Conservation (phyloP, 2,888 invertebrate species). For the Epinotia bilunana region DNA sequence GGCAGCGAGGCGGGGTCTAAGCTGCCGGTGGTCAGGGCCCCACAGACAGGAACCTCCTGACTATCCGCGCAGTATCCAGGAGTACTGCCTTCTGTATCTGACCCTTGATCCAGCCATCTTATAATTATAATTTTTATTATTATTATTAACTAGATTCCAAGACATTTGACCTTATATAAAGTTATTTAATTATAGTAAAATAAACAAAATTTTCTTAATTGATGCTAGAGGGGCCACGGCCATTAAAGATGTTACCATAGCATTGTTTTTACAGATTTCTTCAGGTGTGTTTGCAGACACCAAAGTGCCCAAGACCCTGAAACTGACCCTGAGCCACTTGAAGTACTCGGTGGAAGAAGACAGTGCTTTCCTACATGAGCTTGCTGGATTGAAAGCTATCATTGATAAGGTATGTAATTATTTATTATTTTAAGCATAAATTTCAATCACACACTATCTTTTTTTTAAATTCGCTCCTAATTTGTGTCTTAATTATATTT, state of each 20-base stretch:
- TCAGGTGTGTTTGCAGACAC: conserved; percentile 70
- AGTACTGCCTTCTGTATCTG: too few species aligned
- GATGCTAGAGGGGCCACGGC: not conserved
- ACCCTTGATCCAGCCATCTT: too few species aligned
- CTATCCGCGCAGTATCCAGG: too few species aligned
- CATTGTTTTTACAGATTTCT: conserved; percentile 64
- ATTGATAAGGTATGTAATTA: conserved; percentile 75
- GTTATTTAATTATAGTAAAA: too few species aligned
- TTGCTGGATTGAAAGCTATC: conserved; percentile 84
- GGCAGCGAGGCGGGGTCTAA: too few species aligned
- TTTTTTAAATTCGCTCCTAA: not conserved
- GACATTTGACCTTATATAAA: too few species aligned
- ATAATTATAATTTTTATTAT: too few species aligned
- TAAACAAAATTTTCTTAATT: too few species aligned
- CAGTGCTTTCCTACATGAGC: conserved; percentile 85
- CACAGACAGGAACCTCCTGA: too few species aligned
- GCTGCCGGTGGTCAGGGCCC: too few species aligned
- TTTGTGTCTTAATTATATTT: too few species aligned
- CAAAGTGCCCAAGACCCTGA: conserved; percentile 60
- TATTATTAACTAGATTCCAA: too few species aligned
- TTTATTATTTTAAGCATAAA: not conserved
- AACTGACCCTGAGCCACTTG: conserved; percentile 64
- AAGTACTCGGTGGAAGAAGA: conserved; percentile 84
- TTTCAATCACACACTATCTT: not conserved
- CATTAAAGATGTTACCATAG: not conserved